Evolutionary conservation across 1,140 invertebrate genomes (phyloP).

Genomic region (Mizuhopecten yessoensis): DNA sequence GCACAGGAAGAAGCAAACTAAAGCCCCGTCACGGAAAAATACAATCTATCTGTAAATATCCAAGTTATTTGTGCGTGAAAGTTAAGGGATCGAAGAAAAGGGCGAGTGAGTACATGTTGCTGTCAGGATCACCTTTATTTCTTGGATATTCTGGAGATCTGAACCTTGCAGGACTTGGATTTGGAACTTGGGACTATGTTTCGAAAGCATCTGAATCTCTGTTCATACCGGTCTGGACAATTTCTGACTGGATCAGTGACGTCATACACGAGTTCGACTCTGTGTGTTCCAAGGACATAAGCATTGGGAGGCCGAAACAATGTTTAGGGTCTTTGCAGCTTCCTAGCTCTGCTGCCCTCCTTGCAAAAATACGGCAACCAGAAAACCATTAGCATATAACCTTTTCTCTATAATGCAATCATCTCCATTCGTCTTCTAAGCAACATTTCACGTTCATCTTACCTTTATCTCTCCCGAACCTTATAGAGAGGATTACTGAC

Average conservation of each 20-base stretch:
- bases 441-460: conserved; percentile 24
- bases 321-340: not conserved
- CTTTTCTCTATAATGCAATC: not conserved
- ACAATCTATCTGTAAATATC: conserved; percentile 46
- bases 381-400: conserved; percentile 17
- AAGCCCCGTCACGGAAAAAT: conserved; percentile 57
- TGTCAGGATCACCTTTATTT: conserved; percentile 55
- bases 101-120: conserved; percentile 45
- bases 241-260: conserved; percentile 54
- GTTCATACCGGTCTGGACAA: conserved; percentile 61
- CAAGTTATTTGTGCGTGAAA: conserved; percentile 58
- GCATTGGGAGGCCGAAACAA: not conserved
- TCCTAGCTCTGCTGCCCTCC: not conserved
- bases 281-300: conserved; percentile 45
- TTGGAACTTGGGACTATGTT: conserved; percentile 41
- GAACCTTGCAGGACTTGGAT: conserved; percentile 53
- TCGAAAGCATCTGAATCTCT: conserved; percentile 44
- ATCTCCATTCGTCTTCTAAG: not conserved
- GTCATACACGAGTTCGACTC: conserved; percentile 57
- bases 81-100: conserved; percentile 50
- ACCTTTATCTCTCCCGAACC: not conserved
- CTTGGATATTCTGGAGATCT: conserved; percentile 53
- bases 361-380: conserved; percentile 9
- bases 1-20: conserved; percentile 52
- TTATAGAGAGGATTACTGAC: not conserved